Percentiles rank a stretch among this genome's conserved stretches.
Evolutionary conservation across 1,140 invertebrate genomes (phyloP).

Genomic region (Lordiphosa collinella): DNA sequence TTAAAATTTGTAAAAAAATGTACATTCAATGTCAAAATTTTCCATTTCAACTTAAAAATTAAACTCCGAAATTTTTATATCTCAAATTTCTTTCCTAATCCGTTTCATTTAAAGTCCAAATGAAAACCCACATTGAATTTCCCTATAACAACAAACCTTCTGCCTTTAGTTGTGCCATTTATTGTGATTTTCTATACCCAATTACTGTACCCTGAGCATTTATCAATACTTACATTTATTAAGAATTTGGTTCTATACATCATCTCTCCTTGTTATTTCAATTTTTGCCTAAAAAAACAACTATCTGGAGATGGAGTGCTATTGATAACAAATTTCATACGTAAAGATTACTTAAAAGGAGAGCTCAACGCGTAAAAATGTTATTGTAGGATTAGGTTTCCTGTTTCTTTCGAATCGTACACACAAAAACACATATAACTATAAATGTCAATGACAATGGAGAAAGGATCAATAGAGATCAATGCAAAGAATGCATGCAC

Average conservation of each 20-base stretch:
- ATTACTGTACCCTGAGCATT: constrained; percentile 28
- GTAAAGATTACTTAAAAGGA: constrained; percentile 68
- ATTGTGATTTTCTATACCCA: constrained; percentile 3
- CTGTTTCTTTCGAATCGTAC: constrained; percentile 44
- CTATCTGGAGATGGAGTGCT: constrained; percentile 31
- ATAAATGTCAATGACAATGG: constrained; percentile 32
- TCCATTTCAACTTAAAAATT: no score
- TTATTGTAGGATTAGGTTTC: constrained; percentile 66
- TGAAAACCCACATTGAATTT: no score
- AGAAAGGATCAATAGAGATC: constrained; percentile 42
- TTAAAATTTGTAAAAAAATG: no score
- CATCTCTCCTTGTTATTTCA: constrained; percentile 30
- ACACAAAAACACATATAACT: constrained; percentile 13
- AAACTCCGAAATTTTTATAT: no score
- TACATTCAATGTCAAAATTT: no score
- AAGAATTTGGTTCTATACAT: constrained; percentile 12
- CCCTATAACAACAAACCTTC: no score
- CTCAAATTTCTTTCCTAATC: no score
- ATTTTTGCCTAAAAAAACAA: constrained; percentile 55
- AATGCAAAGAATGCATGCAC: constrained; percentile 14
- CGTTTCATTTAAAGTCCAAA: no score
- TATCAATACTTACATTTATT: constrained; percentile 32
- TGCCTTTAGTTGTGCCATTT: background rate
- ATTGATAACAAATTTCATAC: constrained; percentile 70
- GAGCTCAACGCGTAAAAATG: constrained; percentile 56